These are phyloP conservation scores for Perognathus longimembris DNA, from an alignment of 2,113 vertebrate species.

Conservation along the genomic window DNA sequence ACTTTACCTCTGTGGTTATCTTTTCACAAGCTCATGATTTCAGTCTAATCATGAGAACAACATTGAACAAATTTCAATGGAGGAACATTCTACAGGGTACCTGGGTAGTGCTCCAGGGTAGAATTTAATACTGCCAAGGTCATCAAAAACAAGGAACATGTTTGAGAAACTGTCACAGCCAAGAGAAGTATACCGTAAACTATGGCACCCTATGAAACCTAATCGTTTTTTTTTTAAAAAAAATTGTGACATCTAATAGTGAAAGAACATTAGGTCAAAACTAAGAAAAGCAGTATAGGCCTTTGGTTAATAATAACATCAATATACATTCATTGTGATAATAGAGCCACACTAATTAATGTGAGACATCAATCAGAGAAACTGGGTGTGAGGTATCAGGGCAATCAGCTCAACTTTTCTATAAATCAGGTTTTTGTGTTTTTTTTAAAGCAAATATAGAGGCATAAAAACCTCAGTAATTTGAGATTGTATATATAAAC, in stretches of 20 bases:
- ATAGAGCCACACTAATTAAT: neutral
- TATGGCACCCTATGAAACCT: neutral
- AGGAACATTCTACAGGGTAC: neutral
- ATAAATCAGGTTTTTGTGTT: neutral
- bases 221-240: too few relatives aligned
- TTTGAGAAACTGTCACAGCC: neutral
- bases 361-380: neutral
- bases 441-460: neutral
- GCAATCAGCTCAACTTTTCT: neutral
- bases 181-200: neutral
- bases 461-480: constrained; percentile 7
- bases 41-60: neutral
- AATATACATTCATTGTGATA: neutral
- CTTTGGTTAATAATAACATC: neutral
- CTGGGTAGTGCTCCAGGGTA: neutral
- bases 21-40: neutral
- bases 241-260: neutral
- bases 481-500: constrained; percentile 1
- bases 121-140: neutral
- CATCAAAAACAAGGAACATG: constrained; percentile 2
- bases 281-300: neutral
- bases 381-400: neutral
- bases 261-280: neutral
- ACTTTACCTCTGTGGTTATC: neutral
- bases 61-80: neutral